Percentiles rank a stretch among this genome's conserved stretches.
Conservation (phyloP, 2,797 vertebrate species). For the Myripristis murdjan region DNA sequence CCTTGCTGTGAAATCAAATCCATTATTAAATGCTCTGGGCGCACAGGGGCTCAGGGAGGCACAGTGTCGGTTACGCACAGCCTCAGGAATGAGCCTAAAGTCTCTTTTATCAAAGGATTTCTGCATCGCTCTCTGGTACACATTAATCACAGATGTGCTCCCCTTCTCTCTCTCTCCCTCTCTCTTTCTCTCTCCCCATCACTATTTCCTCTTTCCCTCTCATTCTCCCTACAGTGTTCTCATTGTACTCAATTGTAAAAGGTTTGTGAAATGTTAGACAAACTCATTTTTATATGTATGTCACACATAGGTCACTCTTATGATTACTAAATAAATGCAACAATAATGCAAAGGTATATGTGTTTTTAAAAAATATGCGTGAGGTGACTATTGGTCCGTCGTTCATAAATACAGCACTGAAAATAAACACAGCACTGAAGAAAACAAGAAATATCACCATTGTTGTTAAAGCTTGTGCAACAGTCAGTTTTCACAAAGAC, state of each 20-base stretch:
- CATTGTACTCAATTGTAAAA: constrained; percentile 22
- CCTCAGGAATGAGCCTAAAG: constrained; percentile 86
- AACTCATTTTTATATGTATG: neutral
- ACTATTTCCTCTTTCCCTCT: constrained; percentile 48
- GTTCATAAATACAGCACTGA: neutral
- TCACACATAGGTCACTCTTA: neutral
- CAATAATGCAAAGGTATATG: neutral
- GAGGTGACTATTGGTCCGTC: neutral
- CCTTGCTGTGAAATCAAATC: constrained; percentile 73
- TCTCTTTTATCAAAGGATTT: constrained; percentile 86
- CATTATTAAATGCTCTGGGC: constrained; percentile 68
- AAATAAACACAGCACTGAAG: neutral
- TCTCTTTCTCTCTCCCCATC: constrained; percentile 38
- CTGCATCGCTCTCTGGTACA: constrained; percentile 81
- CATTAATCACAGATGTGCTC: constrained; percentile 89
- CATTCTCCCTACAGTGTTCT: constrained; percentile 50
- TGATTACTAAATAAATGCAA: neutral
- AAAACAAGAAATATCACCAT: neutral
- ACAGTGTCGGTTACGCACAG: constrained; percentile 80
- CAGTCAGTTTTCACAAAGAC: neutral
- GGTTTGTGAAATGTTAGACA: neutral
- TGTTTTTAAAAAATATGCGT: neutral
- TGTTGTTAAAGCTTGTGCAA: neutral
- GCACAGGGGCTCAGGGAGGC: constrained; percentile 62
- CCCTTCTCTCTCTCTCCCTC: constrained; percentile 50